Conservation (phyloP, 2,113 vertebrate genomes). For the Antechinus stuartii region DNA sequence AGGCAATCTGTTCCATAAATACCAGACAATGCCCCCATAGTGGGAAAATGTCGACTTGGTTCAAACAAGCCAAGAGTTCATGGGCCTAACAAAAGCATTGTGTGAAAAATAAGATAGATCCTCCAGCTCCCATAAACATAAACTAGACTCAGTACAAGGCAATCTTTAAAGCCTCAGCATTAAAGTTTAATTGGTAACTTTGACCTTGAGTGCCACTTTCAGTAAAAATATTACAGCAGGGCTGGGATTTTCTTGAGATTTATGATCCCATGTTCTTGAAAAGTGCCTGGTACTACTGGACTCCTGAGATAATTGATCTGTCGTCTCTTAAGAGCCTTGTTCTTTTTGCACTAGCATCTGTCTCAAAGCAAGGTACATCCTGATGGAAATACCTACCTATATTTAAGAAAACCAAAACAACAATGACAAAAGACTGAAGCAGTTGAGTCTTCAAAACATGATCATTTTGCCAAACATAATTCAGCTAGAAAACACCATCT, state of each 20-base stretch:
- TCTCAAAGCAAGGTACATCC: slow-evolving; percentile 62
- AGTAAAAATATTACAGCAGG: slow-evolving; percentile 57
- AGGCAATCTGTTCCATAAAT: background rate
- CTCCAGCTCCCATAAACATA: slow-evolving; percentile 20
- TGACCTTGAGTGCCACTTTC: slow-evolving; percentile 65
- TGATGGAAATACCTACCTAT: slow-evolving; percentile 67
- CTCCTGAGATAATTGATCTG: slow-evolving; percentile 76
- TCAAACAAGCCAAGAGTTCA: background rate
- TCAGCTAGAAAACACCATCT: slow-evolving; percentile 1
- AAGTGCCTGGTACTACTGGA: slow-evolving; percentile 63
- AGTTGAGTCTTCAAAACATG: slow-evolving; percentile 46
- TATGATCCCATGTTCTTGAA: slow-evolving; percentile 65
- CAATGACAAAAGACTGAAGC: slow-evolving; percentile 35
- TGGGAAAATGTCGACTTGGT: slow-evolving; percentile 26
- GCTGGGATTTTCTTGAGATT: slow-evolving; percentile 69
- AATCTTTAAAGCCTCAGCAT: slow-evolving; percentile 48
- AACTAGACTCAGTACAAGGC: background rate
- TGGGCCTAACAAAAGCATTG: background rate
- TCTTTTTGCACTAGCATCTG: slow-evolving; percentile 73
- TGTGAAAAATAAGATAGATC: slow-evolving; percentile 7
- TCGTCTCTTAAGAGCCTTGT: slow-evolving; percentile 67
- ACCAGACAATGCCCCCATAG: background rate
- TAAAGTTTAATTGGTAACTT: slow-evolving; percentile 72
- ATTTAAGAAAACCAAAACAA: slow-evolving; percentile 66
- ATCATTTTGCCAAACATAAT: slow-evolving; percentile 51